Percentiles rank a stretch among this genome's conserved stretches.
phyloP scores from a whole-genome alignment of 2,888 invertebrate species.

The Epinotia brunnichana region DNA sequence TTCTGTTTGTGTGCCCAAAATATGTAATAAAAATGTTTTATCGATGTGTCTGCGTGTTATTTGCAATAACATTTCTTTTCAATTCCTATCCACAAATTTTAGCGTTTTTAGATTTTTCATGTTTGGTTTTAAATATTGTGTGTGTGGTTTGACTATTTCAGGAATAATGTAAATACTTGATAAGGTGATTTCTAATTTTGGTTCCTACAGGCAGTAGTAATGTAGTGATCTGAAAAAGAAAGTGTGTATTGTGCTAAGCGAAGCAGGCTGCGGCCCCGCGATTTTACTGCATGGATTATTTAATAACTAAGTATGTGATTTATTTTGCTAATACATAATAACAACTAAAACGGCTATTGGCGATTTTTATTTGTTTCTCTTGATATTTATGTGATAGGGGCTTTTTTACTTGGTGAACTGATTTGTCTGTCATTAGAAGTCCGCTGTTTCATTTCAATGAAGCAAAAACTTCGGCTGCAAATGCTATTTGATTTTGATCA shows the following conservation, averaged over 20 bases:
- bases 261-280: conserved; percentile 11
- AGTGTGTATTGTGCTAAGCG: not conserved
- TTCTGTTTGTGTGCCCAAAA: conserved; percentile 56
- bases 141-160: not conserved
- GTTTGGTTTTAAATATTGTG: not conserved
- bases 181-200: too few species aligned
- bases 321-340: not conserved
- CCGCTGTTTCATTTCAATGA: not conserved
- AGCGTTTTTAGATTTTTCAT: too few species aligned
- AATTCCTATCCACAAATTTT: not conserved
- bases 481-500: not conserved
- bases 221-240: not conserved
- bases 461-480: not conserved
- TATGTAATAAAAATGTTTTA: conserved; percentile 52
- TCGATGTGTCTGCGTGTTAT: conserved; percentile 18
- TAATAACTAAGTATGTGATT: not conserved
- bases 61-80: conserved; percentile 6
- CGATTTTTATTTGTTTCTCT: conserved; percentile 4
- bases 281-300: not conserved
- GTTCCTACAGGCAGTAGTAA: not conserved
- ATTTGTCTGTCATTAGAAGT: not conserved
- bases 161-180: not conserved
- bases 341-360: conserved; percentile 1
- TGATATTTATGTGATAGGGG: not conserved
- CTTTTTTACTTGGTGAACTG: not conserved